Evolutionary conservation across 2,113 vertebrate species (phyloP), one percentile per base, ranked within the genome.

Genomic region (Gallinago paraguaiae): DNA sequence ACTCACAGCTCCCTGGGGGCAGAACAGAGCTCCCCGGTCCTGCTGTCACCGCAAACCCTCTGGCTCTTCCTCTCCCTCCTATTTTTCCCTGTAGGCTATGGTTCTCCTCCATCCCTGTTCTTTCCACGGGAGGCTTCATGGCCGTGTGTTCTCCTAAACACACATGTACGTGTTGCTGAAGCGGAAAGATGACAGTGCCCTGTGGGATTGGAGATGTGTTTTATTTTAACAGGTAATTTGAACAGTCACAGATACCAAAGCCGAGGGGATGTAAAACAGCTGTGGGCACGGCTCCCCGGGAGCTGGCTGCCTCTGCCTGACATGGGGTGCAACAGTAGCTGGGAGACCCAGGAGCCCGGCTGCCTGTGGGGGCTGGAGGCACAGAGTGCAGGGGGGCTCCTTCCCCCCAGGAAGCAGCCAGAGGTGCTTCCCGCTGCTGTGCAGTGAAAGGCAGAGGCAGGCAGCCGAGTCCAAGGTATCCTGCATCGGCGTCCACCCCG

Each of bases 191-290:
- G 0, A 81, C 77, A 82, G 64, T 37, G 90, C 57, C 79, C 70
- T 19, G 20, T 65, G 76, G 79, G 80, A 63, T 37, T 94, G 95
- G 82, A 97, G 94, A 92, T 92, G 85, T 94, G 22, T 76, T 97
- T 97, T 97, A 97, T 97, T 97, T 5, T 94, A 95, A 95, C 80
- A 91, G 95, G 67, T 96, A 78, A 78, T 97, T 96, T 82, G 86
- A 92, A 97, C 89, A 93, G 96, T 96, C 91, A 97, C 96, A 96
- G 93, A 95, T 94, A 94, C 94, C 92, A 82, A 97, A 97, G 96
- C 96, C 0, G 1, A 86, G 63, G 86, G 86, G 92, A 84, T 68
- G 81, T 86, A 92, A 80, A 88, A 92, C 76, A 96, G 94, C 88
- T 90, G 93, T 94, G 93, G 96, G 84, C 96, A 79, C 0, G 14